A percentile compares a stretch with the other conserved stretches of the same genome.
Conservation (phyloP, 2,113 vertebrate genomes). For the Engraulis encrasicolus region DNA sequence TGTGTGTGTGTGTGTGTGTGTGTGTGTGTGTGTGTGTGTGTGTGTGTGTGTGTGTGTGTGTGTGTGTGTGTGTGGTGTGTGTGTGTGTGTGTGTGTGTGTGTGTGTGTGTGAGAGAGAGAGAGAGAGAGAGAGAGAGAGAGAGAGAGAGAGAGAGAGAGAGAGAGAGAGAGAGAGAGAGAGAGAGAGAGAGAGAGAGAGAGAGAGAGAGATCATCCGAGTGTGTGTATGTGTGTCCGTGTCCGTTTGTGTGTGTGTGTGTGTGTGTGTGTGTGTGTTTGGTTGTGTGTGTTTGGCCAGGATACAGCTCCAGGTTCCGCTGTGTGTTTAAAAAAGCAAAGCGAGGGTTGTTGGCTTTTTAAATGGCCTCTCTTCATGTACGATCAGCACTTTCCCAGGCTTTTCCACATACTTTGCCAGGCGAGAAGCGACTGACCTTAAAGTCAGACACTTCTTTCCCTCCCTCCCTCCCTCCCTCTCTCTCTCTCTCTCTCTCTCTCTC, state of each 20-base stretch:
- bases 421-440: constrained; percentile 87
- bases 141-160: too few relatives aligned
- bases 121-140: too few relatives aligned
- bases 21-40: neutral
- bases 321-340: constrained; percentile 91
- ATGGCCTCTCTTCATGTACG: constrained; percentile 84
- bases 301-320: constrained; percentile 90
- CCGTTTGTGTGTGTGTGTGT: neutral
- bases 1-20: neutral
- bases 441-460: constrained; percentile 92
- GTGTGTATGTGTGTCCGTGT: neutral
- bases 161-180: too few relatives aligned
- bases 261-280: neutral
- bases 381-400: constrained; percentile 91
- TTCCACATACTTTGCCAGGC: constrained; percentile 88
- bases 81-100: neutral
- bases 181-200: too few relatives aligned
- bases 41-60: neutral
- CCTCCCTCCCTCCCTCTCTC: too few relatives aligned
- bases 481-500: too few relatives aligned
- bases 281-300: constrained; percentile 71
- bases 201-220: too few relatives aligned
- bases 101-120: neutral
- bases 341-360: constrained; percentile 87
- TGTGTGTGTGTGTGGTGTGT: neutral